phyloP scores from a whole-genome alignment of 2,797 vertebrate genomes.

The Periparus ater region DNA sequence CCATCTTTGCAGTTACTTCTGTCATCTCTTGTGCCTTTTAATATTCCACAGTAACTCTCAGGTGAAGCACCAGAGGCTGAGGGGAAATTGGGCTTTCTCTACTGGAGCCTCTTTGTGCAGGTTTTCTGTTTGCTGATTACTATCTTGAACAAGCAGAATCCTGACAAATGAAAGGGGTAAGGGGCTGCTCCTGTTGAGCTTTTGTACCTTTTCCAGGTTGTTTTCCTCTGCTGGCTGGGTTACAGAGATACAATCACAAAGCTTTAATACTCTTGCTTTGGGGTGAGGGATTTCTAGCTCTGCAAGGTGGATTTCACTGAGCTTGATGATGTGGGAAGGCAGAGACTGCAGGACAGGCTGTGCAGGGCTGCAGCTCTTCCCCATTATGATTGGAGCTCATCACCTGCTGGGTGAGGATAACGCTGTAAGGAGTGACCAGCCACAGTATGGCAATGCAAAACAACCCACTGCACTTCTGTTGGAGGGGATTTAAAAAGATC shows the following conservation, averaged over 20 bases:
- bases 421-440: not conserved
- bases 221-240: not conserved
- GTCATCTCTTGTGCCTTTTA: not conserved
- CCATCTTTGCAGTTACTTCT: not conserved
- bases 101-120: not conserved
- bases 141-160: slow-evolving; percentile 3
- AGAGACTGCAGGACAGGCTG: not conserved
- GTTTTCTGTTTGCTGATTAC: slow-evolving; percentile 12
- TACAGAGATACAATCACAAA: not conserved
- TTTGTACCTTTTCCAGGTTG: not conserved
- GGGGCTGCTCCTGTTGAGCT: not conserved
- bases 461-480: not conserved
- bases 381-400: not conserved
- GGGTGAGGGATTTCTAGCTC: not conserved
- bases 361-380: not conserved
- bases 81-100: not conserved
- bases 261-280: slow-evolving; percentile 8
- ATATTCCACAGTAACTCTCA: not conserved
- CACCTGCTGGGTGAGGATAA: not conserved
- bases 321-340: not conserved
- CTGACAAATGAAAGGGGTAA: not conserved
- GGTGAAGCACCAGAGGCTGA: not conserved
- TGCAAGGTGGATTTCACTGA: not conserved
- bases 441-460: not conserved
- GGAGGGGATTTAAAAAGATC: not conserved